Base-by-base conservation (phyloP, 2,888 invertebrate genomes). In the Erebia palarica region DNA sequence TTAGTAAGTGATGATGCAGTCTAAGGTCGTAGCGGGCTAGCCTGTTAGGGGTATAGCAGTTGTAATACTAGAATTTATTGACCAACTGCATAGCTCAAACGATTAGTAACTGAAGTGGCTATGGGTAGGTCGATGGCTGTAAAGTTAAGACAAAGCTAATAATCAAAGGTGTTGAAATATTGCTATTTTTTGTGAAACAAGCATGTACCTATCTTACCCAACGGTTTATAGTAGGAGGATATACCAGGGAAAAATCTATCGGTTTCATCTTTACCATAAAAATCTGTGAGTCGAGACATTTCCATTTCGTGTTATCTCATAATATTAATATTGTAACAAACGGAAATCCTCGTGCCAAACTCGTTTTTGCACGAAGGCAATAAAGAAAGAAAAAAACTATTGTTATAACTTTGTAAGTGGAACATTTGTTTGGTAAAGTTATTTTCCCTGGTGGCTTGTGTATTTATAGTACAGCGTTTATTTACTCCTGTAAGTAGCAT, bases 381-480 rank as follows among this genome's bases (percentile, higher is more conserved):
- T 47, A 65, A 68, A 68, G 16, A 59, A 27, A 59, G 59, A 57
- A 53, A 42, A 21, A 60, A 36, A 42, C 49, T 47, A 63, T 65
- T 65, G 55, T 57, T 65, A 18, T 65, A 65, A 72, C 65, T 69
- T 72, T 61, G 44, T 18, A 36, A 69, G 14, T 55, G 47, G 18
- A 61, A 61, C 58, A 61, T 69, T 72, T 69, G 61, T 65, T 69
- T 65, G 21, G 65, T 44, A 60, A 65, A 27, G n/a, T 60, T 57
- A 65, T 65, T 55, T 65, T 61, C 18, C 49, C 36, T 57, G 53
- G n/a, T 47, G 47, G 61, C 44, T 49, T 36, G 27, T 16, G 44
- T 53, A 53, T n/a, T 16, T 53, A 16, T 53, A 16, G 10, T 42
- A 53, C 21, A 2, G 53, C 11, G 51, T 65, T 51, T 68, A 68